Conservation (phyloP, 92 coral and sea anemone species). For the Zoanthus sociatus region DNA sequence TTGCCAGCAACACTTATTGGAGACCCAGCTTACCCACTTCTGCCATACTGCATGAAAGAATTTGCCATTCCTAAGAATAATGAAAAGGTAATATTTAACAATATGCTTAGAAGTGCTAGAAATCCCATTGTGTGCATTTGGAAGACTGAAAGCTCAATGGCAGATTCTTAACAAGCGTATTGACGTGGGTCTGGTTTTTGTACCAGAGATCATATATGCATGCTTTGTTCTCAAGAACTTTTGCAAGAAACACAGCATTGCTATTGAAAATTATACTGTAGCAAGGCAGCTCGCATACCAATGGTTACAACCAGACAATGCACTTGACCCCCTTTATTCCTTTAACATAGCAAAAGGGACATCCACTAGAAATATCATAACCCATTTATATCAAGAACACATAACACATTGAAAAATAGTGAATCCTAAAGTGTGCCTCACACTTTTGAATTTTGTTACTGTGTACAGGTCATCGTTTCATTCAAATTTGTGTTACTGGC, state of each 20-base stretch:
- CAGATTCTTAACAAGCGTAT: constrained; percentile 57
- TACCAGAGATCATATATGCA: constrained; percentile 61
- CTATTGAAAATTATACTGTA: constrained; percentile 52
- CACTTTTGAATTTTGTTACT: background rate
- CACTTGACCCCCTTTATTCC: constrained; percentile 60
- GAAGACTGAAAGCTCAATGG: constrained; percentile 67
- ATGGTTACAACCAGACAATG: constrained; percentile 45
- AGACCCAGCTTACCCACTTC: constrained; percentile 66
- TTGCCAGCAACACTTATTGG: constrained; percentile 59
- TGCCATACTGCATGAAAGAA: constrained; percentile 74
- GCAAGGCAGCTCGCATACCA: constrained; percentile 44
- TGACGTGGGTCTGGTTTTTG: constrained; percentile 48
- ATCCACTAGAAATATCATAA: constrained; percentile 55
- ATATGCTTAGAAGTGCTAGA: constrained; percentile 61
- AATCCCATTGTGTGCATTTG: constrained; percentile 67
- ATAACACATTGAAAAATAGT: constrained; percentile 46
- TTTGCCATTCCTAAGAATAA: constrained; percentile 47
- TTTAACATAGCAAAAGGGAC: constrained; percentile 65
- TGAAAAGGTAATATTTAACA: constrained; percentile 68
- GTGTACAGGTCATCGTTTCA: constrained; percentile 6
- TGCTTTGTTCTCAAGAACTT: constrained; percentile 63
- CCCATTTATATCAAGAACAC: constrained; percentile 47
- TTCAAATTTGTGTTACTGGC: background rate
- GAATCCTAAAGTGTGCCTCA: constrained; percentile 7
- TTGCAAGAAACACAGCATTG: constrained; percentile 48